A percentile compares a stretch with the other conserved stretches of the same genome.
phyloP scores from a whole-genome alignment of 2,113 vertebrate genomes.

The Platanista minor region DNA sequence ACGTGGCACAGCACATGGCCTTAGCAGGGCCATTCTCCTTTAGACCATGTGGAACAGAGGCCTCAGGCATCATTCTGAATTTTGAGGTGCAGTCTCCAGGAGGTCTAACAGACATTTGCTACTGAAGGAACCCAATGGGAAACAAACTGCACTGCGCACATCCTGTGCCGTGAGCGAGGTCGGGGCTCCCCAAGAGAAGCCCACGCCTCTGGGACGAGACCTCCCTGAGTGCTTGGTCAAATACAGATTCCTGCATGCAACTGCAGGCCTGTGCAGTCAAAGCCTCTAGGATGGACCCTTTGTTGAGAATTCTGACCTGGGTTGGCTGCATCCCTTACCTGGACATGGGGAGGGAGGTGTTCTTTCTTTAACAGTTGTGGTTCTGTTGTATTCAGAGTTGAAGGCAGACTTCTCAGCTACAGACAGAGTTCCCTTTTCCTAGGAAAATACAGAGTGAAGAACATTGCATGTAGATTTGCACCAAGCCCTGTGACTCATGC shows the following conservation, averaged over 20 bases:
- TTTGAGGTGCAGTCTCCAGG: background rate
- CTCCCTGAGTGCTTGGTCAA: background rate
- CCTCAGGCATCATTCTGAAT: background rate
- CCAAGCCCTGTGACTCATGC: background rate
- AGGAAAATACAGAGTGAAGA: background rate
- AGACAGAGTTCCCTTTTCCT: background rate
- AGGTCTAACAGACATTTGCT: background rate
- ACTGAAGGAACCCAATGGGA: background rate
- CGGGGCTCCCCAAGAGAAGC: background rate
- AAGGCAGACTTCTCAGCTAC: background rate
- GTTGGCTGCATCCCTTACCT: background rate
- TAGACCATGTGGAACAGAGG: background rate
- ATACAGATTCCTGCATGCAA: no score
- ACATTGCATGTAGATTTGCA: background rate
- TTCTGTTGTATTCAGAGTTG: background rate
- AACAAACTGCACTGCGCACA: accelerated
- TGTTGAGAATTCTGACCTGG: background rate
- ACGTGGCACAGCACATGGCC: accelerated
- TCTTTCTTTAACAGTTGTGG: background rate
- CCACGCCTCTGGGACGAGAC: background rate
- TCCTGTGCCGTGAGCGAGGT: background rate
- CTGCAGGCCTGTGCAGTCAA: background rate
- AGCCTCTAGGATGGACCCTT: background rate
- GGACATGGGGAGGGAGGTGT: background rate
- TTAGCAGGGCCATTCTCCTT: background rate